Evolutionary conservation across 1,140 invertebrate species (phyloP).

Genomic region (Acromyrmex heyeri): DNA sequence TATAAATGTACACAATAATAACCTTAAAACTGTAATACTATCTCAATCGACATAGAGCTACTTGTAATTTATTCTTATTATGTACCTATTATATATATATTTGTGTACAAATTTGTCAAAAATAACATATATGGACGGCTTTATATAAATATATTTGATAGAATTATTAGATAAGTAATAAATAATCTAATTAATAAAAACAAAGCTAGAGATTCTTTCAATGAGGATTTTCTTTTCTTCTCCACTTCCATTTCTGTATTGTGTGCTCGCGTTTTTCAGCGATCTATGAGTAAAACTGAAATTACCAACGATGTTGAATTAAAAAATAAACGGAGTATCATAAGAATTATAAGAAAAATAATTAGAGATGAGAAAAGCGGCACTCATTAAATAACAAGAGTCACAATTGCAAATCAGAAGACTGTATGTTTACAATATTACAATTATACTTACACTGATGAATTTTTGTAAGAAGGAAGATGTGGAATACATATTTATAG

Average conservation of each 20-base stretch:
- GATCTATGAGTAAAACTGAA: not conserved
- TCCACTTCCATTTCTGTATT: not conserved
- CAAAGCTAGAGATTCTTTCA: not conserved
- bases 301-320: not conserved
- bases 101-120: not conserved
- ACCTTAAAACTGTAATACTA: not conserved
- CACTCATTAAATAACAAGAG: not conserved
- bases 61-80: constrained; percentile 17
- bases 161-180: not conserved
- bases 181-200: not conserved
- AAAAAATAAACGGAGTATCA: not conserved
- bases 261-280: not conserved
- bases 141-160: not conserved
- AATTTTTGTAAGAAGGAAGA: not conserved
- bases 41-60: not conserved
- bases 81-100: not conserved
- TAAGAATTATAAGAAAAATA: not conserved
- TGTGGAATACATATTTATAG: not conserved
- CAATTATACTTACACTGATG: not conserved
- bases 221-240: not conserved
- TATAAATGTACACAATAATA: constrained; percentile 23
- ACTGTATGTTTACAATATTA: not conserved
- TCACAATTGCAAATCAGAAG: not conserved
- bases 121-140: not conserved
- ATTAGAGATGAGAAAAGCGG: not conserved